Base-by-base conservation (phyloP, 2,113 vertebrate genomes). In the Trachemys scripta region DNA sequence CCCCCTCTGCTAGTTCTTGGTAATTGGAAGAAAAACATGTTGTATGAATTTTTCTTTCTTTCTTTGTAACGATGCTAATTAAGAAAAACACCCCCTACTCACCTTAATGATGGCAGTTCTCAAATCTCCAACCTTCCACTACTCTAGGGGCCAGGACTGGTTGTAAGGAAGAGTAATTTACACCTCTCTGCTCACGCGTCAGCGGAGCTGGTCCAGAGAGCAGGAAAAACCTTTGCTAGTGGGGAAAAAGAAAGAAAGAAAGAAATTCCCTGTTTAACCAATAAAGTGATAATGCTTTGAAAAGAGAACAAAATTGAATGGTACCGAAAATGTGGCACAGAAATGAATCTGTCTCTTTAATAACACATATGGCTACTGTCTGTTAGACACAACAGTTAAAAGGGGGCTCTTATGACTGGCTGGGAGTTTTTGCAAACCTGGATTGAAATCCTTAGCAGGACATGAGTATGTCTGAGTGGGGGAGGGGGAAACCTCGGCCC, bases 31-130 rank as follows among this genome's bases (percentile, higher is more conserved):
- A 47, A 87, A 94, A 96, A 92, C 27, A 9, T 56, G 85, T 35
- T 85, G 94, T 50, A 50, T 8, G 59, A 5, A 53, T 50, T 85
- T 93, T 59, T 56, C 65, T 82, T 79, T 24, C 92, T 57, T 83
- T 38, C 84, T 90, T 87, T 82, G 57, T 25, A 79, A 62, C 51
- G 69, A 91, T 75, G 17, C 53, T 3, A 0, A 1, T 16, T 11
- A 38, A 89, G 81, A 80, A 94, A 88, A 93, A 76, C 93, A 12
- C 29, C 49, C 45, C 45, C 82, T 53, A 29, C 92, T 95, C 94
- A 83, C 92, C 87, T 93, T 96, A 95, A 97, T 95, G 90, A 90
- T 80, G 45, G 69, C 81, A 84, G 96, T 80, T 84, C 95, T 90
- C 82, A 0, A 5, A 42, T 93, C 93, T 92, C 92, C 96, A 95